A percentile compares a stretch with the other conserved stretches of the same genome.
These are phyloP conservation scores for Smutsia temminckii DNA, from an alignment of 2,797 vertebrate species.

Conservation along the genomic window DNA sequence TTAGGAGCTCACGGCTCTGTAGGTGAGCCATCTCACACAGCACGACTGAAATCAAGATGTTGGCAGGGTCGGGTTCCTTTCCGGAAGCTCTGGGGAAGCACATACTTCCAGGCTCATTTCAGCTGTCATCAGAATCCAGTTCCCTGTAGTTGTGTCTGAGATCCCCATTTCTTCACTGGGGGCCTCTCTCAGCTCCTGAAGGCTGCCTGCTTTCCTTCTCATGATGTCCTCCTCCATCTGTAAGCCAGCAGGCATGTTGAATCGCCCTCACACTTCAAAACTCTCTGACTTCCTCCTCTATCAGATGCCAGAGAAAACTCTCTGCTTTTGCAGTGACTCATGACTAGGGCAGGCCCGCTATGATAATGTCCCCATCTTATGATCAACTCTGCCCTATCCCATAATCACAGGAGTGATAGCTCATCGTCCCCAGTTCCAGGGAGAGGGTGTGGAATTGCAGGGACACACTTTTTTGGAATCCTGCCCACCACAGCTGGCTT, in stretches of 20 bases:
- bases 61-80: rapidly evolving
- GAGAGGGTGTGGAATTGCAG: not conserved
- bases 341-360: not conserved
- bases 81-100: not conserved
- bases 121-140: not conserved
- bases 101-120: not conserved
- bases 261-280: not conserved
- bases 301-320: not conserved
- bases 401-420: not conserved
- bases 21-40: no score
- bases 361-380: not conserved
- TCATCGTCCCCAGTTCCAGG: not conserved
- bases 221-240: not conserved
- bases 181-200: not conserved
- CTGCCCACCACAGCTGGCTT: not conserved
- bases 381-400: not conserved
- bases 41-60: not conserved
- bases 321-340: not conserved
- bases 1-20: not conserved
- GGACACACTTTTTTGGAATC: not conserved
- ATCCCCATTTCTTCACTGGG: not conserved
- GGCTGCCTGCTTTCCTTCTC: not conserved
- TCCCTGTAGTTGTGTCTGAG: not conserved
- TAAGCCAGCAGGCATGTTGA: not conserved
- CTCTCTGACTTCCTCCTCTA: not conserved